Conservation (phyloP, 2,797 vertebrate species). For the Sebastolobus altivelis region DNA sequence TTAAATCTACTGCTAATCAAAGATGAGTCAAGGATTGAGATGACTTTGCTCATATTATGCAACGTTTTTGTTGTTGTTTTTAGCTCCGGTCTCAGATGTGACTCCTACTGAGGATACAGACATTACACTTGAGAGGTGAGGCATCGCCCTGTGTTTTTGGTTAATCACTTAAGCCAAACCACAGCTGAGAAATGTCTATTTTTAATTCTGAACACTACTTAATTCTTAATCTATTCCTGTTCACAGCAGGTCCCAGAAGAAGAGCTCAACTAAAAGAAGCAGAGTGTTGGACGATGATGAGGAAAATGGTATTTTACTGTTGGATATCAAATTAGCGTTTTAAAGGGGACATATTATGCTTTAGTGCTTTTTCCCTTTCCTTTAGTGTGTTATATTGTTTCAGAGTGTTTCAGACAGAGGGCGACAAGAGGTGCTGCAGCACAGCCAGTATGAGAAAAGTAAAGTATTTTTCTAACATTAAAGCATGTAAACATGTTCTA, state of each 20-base stretch:
- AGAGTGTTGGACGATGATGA: conserved; percentile 75
- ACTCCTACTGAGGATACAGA: conserved; percentile 21
- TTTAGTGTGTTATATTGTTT: background rate
- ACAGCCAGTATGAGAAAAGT: too few species aligned
- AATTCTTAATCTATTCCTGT: conserved; percentile 24
- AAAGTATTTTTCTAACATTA: too few species aligned
- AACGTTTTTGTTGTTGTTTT: conserved; percentile 11
- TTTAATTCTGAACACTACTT: conserved; percentile 5
- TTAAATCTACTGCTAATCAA: background rate
- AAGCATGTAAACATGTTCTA: too few species aligned
- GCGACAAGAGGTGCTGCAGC: too few species aligned
- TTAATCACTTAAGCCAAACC: conserved; percentile 16
- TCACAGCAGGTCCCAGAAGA: conserved; percentile 67
- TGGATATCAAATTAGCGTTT: background rate
- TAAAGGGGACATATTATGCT: too few species aligned
- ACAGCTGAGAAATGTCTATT: conserved; percentile 6
- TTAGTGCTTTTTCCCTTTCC: too few species aligned
- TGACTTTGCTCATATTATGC: background rate
- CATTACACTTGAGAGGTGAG: conserved; percentile 70
- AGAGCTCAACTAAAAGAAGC: conserved; percentile 80
- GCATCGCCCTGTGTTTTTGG: background rate
- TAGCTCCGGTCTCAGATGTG: conserved; percentile 48
- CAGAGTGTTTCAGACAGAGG: too few species aligned
- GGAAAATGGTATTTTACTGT: conserved; percentile 56
- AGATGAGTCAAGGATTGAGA: background rate